These are phyloP conservation scores for Formica selysi DNA, from an alignment of 1,140 invertebrate species.

Conservation along the genomic window DNA sequence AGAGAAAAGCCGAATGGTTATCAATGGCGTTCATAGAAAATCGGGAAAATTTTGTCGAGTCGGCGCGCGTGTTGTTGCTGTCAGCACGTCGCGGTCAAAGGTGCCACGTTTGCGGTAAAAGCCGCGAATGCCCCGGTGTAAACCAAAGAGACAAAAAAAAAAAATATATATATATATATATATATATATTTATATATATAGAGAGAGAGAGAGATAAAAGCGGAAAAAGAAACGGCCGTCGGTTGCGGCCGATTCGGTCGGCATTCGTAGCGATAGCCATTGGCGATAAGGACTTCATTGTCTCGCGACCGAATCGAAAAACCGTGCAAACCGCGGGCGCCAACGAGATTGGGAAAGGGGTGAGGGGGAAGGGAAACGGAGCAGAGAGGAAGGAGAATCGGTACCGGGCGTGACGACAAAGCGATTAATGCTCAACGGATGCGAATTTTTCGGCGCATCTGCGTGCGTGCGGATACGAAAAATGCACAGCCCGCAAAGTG, in stretches of 20 bases:
- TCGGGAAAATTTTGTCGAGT: slow-evolving; percentile 59
- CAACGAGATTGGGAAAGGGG: not conserved
- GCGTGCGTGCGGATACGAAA: slow-evolving; percentile 42
- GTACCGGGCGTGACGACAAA: slow-evolving; percentile 31
- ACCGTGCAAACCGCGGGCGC: slow-evolving; percentile 38
- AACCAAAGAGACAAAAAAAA: slow-evolving; percentile 32
- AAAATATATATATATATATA: slow-evolving; percentile 54
- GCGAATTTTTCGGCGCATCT: slow-evolving; percentile 47
- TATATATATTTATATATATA: too few species aligned
- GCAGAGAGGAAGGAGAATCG: slow-evolving; percentile 12
- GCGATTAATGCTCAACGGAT: slow-evolving; percentile 37
- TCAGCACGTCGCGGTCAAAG: slow-evolving; percentile 61
- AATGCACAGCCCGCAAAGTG: slow-evolving; percentile 36
- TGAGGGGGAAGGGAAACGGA: slow-evolving; percentile 3
- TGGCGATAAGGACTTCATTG: slow-evolving; percentile 76
- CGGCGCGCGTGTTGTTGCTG: slow-evolving; percentile 52
- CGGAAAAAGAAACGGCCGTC: slow-evolving; percentile 61
- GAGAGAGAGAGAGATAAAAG: slow-evolving; percentile 59
- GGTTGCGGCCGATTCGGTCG: slow-evolving; percentile 51
- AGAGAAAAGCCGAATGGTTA: slow-evolving; percentile 14
- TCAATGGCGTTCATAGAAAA: not conserved
- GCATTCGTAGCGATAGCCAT: slow-evolving; percentile 68
- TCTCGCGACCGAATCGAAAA: slow-evolving; percentile 75
- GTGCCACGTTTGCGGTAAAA: slow-evolving; percentile 54
- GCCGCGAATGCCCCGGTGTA: slow-evolving; percentile 56